Evolutionary conservation across 2,113 vertebrate species (phyloP), one percentile per base, ranked within the genome.

Genomic region (Corapipo altera): DNA sequence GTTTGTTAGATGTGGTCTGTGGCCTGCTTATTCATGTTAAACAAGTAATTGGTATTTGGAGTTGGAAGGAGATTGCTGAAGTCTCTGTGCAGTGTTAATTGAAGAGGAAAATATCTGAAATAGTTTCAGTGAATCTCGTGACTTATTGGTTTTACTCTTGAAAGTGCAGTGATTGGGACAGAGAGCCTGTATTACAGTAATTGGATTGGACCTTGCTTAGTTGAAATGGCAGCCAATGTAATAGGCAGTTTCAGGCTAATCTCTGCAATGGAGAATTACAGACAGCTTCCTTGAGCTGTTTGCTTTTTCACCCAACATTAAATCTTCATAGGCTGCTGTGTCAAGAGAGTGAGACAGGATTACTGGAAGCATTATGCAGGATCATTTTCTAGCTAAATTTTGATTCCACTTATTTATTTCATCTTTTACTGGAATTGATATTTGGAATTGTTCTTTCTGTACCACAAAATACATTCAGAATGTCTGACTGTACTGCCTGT

Each of bases 181-280:
- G 64, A 79, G 73, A 93, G 64, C 35, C 64, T 86, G 73, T 93
- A 64, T 96, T 95, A 90, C 30, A 83, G 85, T 92, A 95, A 97
- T 88, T 93, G 90, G 93, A 92, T 94, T 96, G 84, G 58, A 62
- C 43, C 21, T 93, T 72, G 90, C 69, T 93, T 73, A 78, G 64
- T 41, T 75, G 81, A 77, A 85, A 41, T 80, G 66, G 61, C 83
- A 96, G 85, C 49, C 91, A 76, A 9, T 78, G 82, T 82, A 90
- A 74, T 51, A 81, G 80, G 54, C 72, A 74, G 72, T 90, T 96
- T 86, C 65, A 84, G 83, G 88, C 83, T 96, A 95, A 96, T 94
- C 95, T 79, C 39, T 86, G 82, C 76, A 51, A 2, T 67, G 79
- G 67, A 79, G 85, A 94, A 79, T 91, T 95, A 79, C 51, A 70